phyloP scores from a whole-genome alignment of 2,888 invertebrate species.

The Rhogogaster chlorosoma region DNA sequence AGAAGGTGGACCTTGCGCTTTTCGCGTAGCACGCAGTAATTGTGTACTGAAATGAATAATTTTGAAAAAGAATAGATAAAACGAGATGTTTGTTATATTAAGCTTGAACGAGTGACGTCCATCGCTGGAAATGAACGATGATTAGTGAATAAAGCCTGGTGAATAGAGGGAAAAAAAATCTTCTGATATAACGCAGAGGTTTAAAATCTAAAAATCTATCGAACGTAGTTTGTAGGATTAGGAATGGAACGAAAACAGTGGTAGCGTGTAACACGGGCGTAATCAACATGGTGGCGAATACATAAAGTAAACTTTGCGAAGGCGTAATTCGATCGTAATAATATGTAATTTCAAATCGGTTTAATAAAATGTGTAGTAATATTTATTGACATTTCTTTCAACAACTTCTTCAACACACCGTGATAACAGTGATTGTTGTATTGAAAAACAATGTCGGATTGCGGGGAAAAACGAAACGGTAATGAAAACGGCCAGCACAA shows the following conservation, averaged over 20 bases:
- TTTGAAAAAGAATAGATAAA: background rate
- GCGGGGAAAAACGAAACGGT: conserved; percentile 48
- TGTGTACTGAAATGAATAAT: conserved; percentile 40
- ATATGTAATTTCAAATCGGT: background rate
- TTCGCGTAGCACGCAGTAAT: conserved; percentile 53
- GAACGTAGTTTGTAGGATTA: background rate
- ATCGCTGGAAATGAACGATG: background rate
- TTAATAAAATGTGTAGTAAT: conserved; percentile 12
- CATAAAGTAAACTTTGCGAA: conserved; percentile 63
- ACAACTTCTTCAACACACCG: background rate
- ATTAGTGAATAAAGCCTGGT: background rate
- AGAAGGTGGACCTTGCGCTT: conserved; percentile 51
- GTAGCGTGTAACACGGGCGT: conserved; percentile 47
- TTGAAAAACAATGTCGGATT: conserved; percentile 46
- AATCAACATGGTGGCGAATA: conserved; percentile 62
- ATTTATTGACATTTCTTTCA: background rate
- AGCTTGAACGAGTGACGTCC: background rate
- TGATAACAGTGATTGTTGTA: conserved; percentile 27
- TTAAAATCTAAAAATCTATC: background rate
- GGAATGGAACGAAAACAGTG: conserved; percentile 37
- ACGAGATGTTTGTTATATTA: conserved; percentile 1
- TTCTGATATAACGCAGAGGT: background rate
- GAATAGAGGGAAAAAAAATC: background rate
- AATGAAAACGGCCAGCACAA: conserved; percentile 49
- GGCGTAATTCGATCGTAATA: conserved; percentile 52